These are phyloP conservation scores for Drosophila subobscura DNA, from an alignment of 1,140 invertebrate genomes.

Conservation along the genomic window DNA sequence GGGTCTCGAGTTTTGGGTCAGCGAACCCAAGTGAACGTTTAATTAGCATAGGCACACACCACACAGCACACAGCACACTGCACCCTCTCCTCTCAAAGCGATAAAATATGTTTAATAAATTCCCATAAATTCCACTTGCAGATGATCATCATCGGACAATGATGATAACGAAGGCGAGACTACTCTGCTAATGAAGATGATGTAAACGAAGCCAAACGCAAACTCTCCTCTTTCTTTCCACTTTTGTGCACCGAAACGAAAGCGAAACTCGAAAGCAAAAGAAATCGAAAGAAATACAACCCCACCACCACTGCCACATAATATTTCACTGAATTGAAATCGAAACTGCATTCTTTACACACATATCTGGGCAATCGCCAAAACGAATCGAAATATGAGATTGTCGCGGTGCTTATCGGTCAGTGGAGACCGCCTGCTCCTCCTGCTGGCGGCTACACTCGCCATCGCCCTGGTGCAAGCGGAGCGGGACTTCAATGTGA, in stretches of 20 bases:
- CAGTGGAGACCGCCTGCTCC: constrained; percentile 37
- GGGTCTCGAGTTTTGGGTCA: constrained; percentile 50
- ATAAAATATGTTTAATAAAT: constrained; percentile 49
- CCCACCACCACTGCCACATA: constrained; percentile 34
- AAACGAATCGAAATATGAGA: constrained; percentile 46
- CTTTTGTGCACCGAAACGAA: constrained; percentile 31
- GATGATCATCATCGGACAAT: constrained; percentile 17
- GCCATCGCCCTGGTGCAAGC: constrained; percentile 29
- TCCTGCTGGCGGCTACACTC: constrained; percentile 21
- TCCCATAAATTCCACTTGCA: constrained; percentile 52
- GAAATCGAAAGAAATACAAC: constrained; percentile 29
- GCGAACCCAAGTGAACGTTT: constrained; percentile 57
- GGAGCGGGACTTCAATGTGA: constrained; percentile 79
- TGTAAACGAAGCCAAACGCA: constrained; percentile 54
- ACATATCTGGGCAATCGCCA: constrained; percentile 21
- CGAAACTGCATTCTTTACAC: constrained; percentile 55
- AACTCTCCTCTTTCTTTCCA: constrained; percentile 33
- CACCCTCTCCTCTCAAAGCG: constrained; percentile 11
- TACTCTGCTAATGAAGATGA: constrained; percentile 58
- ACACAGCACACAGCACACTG: not conserved
- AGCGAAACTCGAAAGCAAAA: constrained; percentile 43
- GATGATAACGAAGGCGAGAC: constrained; percentile 15
- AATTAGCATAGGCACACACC: constrained; percentile 62
- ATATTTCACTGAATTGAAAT: constrained; percentile 36
- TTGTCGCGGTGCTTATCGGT: constrained; percentile 39